Base-by-base conservation (phyloP, 2,113 vertebrate genomes). In the Azemiops feae region DNA sequence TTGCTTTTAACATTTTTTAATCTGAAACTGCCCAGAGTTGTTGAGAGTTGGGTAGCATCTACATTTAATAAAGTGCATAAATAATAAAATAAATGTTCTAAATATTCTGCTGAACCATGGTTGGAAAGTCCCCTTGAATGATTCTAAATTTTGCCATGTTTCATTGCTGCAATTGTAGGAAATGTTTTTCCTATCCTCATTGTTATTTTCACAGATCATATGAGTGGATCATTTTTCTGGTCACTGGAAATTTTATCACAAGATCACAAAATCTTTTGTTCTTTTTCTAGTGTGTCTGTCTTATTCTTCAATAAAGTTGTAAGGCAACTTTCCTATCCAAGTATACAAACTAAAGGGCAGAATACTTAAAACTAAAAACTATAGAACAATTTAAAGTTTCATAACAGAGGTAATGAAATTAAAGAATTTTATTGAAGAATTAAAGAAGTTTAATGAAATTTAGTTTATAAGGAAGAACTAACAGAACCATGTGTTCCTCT, bases 151-250 rank as follows among this genome's bases (percentile, higher is more conserved):
- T 45, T 45, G 22, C 14, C n/a, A 1, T 5, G 11, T 11, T 55
- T 58, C 53, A 14, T 57, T 85, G 52, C 85, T 88, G 91, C 92
- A 90, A 6, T 85, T 89, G n/a, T 85, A 8, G 93, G 52, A 90
- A 95, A 95, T 91, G 25, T 92, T 55, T 64, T 94, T 81, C 69
- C 22, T 5, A 43, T 74, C 55, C 27, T 3, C 47, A 69, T 50
- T 86, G 10, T 4, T 53, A 2, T 85, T 53, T 86, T 96, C 95
- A 94, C 91, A 89, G 20, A 88, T 96, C 90, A 52, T 39, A 25
- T 58, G 94, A 86, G 8, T 25, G 88, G 91, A 10, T 88, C 34
- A 52, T n/a, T 90, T 30, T 92, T 27, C 30, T 52, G 4, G 3
- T 57, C 54, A 30, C 0, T 57, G 27, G 11, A 50, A 18, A 47